Conservation (phyloP, 2,113 vertebrate species). For the Vombatus ursinus region DNA sequence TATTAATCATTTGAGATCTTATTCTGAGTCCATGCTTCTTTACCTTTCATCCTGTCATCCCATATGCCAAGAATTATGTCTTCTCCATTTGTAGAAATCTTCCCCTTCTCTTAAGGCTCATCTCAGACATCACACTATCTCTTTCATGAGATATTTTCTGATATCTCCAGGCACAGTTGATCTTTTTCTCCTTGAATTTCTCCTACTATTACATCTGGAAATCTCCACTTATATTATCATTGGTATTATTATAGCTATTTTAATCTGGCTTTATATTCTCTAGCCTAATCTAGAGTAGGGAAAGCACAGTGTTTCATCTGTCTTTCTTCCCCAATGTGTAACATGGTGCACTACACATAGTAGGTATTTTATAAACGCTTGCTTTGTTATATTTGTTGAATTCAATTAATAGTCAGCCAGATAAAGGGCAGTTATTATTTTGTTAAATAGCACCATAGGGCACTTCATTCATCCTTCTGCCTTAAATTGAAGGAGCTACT, state of each 20-base stretch:
- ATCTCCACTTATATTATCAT: neutral
- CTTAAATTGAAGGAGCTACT: neutral
- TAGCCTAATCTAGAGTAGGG: neutral
- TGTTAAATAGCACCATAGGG: neutral
- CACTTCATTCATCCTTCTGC: neutral
- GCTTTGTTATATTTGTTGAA: neutral
- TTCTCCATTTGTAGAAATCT: too few relatives aligned
- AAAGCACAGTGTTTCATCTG: neutral
- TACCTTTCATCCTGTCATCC: neutral
- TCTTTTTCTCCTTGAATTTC: neutral
- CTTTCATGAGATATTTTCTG: neutral
- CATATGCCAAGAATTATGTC: neutral
- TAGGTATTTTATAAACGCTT: neutral
- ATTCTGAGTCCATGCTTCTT: neutral
- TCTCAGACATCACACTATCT: too few relatives aligned
- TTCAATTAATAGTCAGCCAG: neutral
- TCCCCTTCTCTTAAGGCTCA: neutral
- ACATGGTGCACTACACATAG: neutral
- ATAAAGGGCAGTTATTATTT: neutral
- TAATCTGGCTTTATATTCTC: neutral
- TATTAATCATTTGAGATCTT: neutral
- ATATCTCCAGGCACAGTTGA: neutral
- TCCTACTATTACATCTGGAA: neutral
- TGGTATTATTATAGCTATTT: neutral
- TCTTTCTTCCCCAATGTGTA: neutral